phyloP scores from a whole-genome alignment of 2,888 invertebrate species.

The Ischnus inquisitorius region DNA sequence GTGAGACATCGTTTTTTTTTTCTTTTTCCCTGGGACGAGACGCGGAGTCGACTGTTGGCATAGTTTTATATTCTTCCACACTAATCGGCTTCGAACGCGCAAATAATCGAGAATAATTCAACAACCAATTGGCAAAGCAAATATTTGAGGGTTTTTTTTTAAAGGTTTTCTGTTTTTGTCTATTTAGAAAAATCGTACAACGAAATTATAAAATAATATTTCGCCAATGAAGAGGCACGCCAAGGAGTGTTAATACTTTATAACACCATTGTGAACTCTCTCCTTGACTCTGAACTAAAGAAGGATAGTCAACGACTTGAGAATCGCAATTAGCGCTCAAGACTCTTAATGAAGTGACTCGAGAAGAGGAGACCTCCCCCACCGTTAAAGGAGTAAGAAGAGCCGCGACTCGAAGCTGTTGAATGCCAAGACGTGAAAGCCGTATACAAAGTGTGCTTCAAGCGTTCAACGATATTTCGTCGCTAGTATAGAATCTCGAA shows the following conservation, averaged over 20 bases:
- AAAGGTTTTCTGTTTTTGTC: neutral
- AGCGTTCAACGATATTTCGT: constrained; percentile 54
- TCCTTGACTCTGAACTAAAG: constrained; percentile 49
- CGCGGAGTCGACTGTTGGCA: neutral
- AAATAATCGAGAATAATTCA: neutral
- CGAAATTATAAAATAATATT: constrained; percentile 15
- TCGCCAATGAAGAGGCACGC: neutral
- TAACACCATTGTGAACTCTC: constrained; percentile 63
- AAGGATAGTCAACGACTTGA: constrained; percentile 62
- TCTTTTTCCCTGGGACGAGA: no score
- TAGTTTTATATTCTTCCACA: neutral
- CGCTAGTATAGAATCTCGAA: constrained; percentile 47
- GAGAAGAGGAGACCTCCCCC: constrained; percentile 40
- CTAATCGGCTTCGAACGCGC: neutral
- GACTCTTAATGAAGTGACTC: constrained; percentile 71
- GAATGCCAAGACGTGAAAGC: constrained; percentile 43
- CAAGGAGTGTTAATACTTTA: constrained; percentile 60
- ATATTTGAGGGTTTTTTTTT: neutral
- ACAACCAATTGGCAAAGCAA: neutral
- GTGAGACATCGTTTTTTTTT: constrained; percentile 28
- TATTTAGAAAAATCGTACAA: neutral
- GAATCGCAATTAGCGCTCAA: constrained; percentile 71
- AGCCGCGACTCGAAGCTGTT: constrained; percentile 59
- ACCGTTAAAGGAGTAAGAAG: constrained; percentile 64
- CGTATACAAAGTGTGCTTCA: constrained; percentile 51